Conservation (phyloP, 35 echinoderm and acorn worm species). For the Patiria miniata region DNA sequence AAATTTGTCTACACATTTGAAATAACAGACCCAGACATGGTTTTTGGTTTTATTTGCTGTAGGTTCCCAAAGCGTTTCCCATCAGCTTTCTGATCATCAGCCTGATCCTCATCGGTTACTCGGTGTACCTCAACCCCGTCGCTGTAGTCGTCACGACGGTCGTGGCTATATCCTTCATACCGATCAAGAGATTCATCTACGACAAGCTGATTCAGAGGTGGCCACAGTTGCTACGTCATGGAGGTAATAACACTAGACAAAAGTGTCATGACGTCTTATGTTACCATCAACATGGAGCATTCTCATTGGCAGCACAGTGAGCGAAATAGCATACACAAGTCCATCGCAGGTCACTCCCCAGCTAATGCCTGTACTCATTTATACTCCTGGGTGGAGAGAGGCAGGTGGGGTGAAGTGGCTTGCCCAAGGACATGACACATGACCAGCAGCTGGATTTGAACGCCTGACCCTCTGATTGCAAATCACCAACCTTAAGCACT, state of each 20-base stretch:
- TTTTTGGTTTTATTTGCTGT: neutral
- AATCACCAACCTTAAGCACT: no score
- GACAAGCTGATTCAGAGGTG: neutral
- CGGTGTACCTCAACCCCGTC: slow-evolving; percentile 39
- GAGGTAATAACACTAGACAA: neutral
- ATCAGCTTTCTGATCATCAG: slow-evolving; percentile 41
- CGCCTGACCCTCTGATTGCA: no score
- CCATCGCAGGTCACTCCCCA: no score
- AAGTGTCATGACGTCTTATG: neutral
- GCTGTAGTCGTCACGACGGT: slow-evolving; percentile 12
- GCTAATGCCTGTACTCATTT: no score
- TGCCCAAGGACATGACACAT: no score
- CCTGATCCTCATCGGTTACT: slow-evolving; percentile 25
- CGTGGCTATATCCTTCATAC: slow-evolving; percentile 20
- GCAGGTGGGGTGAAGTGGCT: no score
- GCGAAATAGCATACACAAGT: no score
- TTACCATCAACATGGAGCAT: neutral
- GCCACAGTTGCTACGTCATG: neutral
- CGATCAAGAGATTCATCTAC: slow-evolving; percentile 36
- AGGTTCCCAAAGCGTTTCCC: slow-evolving; percentile 55
- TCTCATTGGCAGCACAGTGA: no score
- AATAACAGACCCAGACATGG: neutral
- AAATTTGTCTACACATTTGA: no score
- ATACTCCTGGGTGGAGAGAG: no score
- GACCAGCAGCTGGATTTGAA: no score